phyloP scores from a whole-genome alignment of 2,797 vertebrate genomes.

The Microctenopoma lineatum region DNA sequence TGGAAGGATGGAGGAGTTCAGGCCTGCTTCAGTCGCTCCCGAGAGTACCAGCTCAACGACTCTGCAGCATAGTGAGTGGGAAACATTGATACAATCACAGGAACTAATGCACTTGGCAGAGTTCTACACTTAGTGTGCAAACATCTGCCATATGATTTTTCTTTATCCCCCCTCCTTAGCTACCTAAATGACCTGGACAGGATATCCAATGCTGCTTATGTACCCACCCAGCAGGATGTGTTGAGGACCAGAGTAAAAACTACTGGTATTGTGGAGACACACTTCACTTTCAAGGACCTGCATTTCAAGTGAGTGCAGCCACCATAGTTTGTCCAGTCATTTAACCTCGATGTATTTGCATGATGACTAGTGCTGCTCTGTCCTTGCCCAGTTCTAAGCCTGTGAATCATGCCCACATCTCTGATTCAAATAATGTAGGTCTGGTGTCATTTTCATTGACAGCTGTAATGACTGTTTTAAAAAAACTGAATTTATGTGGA shows the following conservation, averaged over 20 bases:
- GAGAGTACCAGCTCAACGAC: conserved; percentile 98
- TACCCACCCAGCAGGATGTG: conserved; percentile 98
- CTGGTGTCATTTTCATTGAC: background rate
- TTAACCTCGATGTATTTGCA: background rate
- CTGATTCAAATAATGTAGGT: background rate
- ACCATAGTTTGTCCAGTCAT: background rate
- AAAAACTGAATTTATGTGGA: background rate
- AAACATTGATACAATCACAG: background rate
- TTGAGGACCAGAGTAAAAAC: conserved; percentile 98
- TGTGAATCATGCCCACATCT: background rate
- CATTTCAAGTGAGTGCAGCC: conserved; percentile 93
- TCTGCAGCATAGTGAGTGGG: conserved; percentile 96
- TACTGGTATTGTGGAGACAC: conserved; percentile 98
- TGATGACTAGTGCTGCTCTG: background rate
- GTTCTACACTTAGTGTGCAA: background rate
- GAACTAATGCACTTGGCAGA: background rate
- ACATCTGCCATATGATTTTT: background rate
- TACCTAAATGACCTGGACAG: conserved; percentile 98
- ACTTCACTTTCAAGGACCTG: conserved; percentile 99
- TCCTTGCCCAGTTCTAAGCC: background rate
- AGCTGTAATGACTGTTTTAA: background rate
- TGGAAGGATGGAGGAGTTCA: conserved; percentile 97
- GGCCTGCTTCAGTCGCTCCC: conserved; percentile 94
- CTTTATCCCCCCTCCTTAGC: conserved; percentile 70
- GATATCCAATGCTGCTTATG: conserved; percentile 91